A percentile compares a stretch with the other conserved stretches of the same genome.
Evolutionary conservation across 2,797 vertebrate genomes (phyloP).

Genomic region (Apogon hyalosoma): DNA sequence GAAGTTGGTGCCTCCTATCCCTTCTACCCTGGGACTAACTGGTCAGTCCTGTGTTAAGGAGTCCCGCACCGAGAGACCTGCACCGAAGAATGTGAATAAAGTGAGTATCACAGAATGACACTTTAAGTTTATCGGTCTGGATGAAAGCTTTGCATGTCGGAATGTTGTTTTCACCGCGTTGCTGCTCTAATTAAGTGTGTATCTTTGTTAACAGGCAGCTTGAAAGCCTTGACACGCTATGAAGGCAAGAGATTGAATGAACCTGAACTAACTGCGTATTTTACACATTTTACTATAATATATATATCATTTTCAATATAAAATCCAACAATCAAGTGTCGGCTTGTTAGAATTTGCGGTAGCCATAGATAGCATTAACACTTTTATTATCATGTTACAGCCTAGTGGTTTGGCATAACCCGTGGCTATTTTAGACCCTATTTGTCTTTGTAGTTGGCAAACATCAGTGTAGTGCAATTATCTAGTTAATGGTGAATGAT

Average conservation of each 20-base stretch:
- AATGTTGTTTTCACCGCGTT: slow-evolving; percentile 5
- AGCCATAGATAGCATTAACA: neutral
- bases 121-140: neutral
- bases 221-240: slow-evolving; percentile 43
- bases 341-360: neutral
- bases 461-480: neutral
- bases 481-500: neutral
- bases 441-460: slow-evolving; percentile 15
- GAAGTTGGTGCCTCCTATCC: slow-evolving; percentile 45
- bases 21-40: slow-evolving; percentile 44
- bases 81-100: slow-evolving; percentile 78
- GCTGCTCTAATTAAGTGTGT: slow-evolving; percentile 11
- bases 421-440: neutral
- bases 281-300: neutral
- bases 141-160: slow-evolving; percentile 4
- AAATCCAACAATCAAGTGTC: no score
- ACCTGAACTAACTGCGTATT: slow-evolving; percentile 30
- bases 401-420: neutral
- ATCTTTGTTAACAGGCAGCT: slow-evolving; percentile 63
- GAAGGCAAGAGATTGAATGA: slow-evolving; percentile 72
- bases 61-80: slow-evolving; percentile 55
- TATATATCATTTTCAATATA: neutral
- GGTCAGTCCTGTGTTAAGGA: slow-evolving; percentile 55
- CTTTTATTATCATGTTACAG: slow-evolving; percentile 4
- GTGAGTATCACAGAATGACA: slow-evolving; percentile 79